These are phyloP conservation scores for Neoarius graeffei DNA, from an alignment of 2,113 vertebrate species.

Conservation along the genomic window DNA sequence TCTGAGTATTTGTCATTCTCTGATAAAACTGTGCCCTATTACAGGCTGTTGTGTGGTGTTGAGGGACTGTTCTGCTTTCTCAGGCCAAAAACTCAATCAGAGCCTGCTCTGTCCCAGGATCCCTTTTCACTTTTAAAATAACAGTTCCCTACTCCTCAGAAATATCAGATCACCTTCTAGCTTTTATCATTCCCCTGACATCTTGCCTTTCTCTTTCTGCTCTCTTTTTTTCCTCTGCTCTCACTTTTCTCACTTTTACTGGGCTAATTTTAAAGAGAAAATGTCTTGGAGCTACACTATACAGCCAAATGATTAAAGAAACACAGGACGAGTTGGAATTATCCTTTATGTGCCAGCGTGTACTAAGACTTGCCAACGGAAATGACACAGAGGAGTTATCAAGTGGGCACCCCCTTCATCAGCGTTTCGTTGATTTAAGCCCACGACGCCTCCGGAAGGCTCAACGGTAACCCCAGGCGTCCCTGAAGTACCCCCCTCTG, in stretches of 20 bases:
- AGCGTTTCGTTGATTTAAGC: too few relatives aligned
- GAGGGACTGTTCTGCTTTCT: slow-evolving; percentile 33
- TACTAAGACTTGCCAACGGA: too few relatives aligned
- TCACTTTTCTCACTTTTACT: background rate
- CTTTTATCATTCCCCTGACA: slow-evolving; percentile 18
- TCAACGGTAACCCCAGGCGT: too few relatives aligned
- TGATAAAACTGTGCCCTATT: slow-evolving; percentile 44
- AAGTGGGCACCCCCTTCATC: too few relatives aligned
- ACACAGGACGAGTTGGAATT: too few relatives aligned
- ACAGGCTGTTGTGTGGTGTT: slow-evolving; percentile 39
- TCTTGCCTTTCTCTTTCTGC: background rate
- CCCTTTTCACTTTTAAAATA: slow-evolving; percentile 37
- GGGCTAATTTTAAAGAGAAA: background rate
- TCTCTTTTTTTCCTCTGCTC: background rate
- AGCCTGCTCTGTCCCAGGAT: slow-evolving; percentile 21
- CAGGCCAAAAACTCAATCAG: slow-evolving; percentile 45
- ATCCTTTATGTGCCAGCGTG: too few relatives aligned
- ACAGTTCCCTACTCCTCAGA: slow-evolving; percentile 6
- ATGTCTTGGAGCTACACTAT: background rate
- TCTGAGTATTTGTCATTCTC: slow-evolving; percentile 33
- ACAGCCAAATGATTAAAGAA: too few relatives aligned
- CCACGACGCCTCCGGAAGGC: too few relatives aligned
- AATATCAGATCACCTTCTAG: slow-evolving; percentile 27
- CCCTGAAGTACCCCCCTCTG: too few relatives aligned
- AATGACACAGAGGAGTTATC: too few relatives aligned